phyloP scores from a whole-genome alignment of 2,797 vertebrate genomes.

The Pseudopleuronectes americanus region DNA sequence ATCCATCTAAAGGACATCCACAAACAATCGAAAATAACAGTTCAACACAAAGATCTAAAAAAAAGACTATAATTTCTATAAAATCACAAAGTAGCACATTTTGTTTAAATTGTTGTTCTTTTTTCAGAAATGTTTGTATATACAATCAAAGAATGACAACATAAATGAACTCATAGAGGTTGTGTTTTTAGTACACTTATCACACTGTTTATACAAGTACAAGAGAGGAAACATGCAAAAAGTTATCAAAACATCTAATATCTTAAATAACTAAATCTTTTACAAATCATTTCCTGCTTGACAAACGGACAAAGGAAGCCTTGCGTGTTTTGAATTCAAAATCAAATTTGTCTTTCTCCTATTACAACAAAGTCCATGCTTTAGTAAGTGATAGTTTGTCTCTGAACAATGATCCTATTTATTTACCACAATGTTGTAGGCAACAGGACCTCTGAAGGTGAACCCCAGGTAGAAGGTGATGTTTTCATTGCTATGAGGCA shows the following conservation, averaged over 20 bases:
- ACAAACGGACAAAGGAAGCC: not conserved
- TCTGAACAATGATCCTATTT: conserved; percentile 28
- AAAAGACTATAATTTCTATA: not conserved
- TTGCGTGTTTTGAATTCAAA: not conserved
- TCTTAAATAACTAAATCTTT: not conserved
- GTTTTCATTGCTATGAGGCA: conserved; percentile 86
- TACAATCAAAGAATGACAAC: too few relatives aligned
- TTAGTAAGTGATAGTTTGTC: too few relatives aligned
- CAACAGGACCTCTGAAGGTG: conserved; percentile 85
- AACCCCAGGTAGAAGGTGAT: conserved; percentile 89
- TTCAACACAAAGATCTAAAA: not conserved
- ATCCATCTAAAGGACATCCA: not conserved
- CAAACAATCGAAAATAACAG: not conserved
- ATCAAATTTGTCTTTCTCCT: not conserved
- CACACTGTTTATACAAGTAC: not conserved
- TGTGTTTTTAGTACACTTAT: not conserved
- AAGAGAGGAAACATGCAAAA: not conserved
- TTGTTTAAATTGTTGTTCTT: too few relatives aligned
- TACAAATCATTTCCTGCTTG: not conserved
- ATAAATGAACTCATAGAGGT: too few relatives aligned
- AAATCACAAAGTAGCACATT: too few relatives aligned
- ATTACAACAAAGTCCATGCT: too few relatives aligned
- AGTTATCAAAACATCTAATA: not conserved
- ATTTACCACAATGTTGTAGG: conserved; percentile 75
- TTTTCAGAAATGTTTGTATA: too few relatives aligned